These are phyloP conservation scores for Melolontha melolontha DNA, from an alignment of 2,888 invertebrate genomes.

Conservation along the genomic window DNA sequence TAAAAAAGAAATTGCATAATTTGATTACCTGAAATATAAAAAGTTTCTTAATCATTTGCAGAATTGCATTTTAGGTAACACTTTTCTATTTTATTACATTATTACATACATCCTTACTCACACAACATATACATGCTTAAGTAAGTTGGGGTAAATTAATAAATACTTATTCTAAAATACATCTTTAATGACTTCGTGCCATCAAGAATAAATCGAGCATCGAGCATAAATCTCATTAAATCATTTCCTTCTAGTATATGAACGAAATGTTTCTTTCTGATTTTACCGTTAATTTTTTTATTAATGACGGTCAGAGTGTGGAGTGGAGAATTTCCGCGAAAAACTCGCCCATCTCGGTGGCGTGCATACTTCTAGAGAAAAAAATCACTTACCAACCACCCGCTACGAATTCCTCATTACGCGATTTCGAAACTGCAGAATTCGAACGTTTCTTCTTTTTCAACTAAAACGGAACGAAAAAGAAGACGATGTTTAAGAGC, in stretches of 20 bases:
- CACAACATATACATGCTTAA: no score
- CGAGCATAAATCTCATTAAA: constrained; percentile 34
- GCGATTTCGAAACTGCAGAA: constrained; percentile 24
- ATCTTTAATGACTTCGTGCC: constrained; percentile 16
- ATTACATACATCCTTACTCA: no score
- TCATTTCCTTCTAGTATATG: constrained; percentile 29
- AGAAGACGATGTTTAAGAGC: not conserved
- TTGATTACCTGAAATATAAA: no score
- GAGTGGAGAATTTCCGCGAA: constrained; percentile 19
- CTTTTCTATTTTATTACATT: no score
- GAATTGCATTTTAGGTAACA: no score
- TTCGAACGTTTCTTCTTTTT: constrained; percentile 25
- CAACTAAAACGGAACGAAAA: constrained; percentile 9
- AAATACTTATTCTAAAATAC: no score
- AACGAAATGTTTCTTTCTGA: constrained; percentile 4
- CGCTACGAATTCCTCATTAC: constrained; percentile 35
- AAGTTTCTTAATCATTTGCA: no score
- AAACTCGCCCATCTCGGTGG: constrained; percentile 18
- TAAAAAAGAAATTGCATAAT: no score
- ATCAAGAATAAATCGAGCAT: constrained; percentile 22
- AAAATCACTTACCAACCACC: constrained; percentile 36
- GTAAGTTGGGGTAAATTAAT: no score
- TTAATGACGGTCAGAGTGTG: constrained; percentile 16
- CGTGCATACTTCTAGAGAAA: constrained; percentile 1
- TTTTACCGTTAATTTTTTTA: constrained; percentile 36